phyloP scores from a whole-genome alignment of 2,888 invertebrate species.

The Aspidiotus destructor region DNA sequence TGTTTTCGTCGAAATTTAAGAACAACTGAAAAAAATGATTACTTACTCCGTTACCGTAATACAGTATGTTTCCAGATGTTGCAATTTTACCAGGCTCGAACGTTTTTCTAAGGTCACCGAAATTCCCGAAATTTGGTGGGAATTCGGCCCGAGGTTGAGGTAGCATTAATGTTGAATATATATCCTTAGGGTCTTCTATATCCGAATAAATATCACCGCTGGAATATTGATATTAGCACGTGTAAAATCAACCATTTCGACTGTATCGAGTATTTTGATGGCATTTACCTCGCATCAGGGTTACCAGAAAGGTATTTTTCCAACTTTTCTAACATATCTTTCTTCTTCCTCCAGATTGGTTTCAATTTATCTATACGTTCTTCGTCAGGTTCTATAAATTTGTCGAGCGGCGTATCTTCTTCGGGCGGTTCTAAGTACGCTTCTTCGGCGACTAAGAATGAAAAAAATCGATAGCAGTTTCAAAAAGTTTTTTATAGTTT shows the following conservation, averaged over 20 bases:
- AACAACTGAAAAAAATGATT: not conserved
- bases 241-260: not conserved
- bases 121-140: conserved; percentile 4
- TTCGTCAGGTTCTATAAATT: conserved; percentile 20
- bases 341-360: conserved; percentile 4
- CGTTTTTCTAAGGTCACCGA: conserved; percentile 5
- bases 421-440: conserved; percentile 22
- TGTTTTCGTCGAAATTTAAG: too few relatives aligned
- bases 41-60: conserved; percentile 15
- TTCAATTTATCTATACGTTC: conserved; percentile 11
- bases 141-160: not conserved
- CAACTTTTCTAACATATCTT: conserved; percentile 14
- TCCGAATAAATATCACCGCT: conserved; percentile 16
- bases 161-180: not conserved
- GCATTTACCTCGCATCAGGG: not conserved
- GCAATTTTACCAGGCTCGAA: not conserved
- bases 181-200: conserved; percentile 7
- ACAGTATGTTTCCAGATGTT: not conserved
- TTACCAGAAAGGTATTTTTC: not conserved
- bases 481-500: not conserved
- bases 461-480: not conserved
- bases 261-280: not conserved
- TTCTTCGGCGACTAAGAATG: conserved; percentile 17
- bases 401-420: conserved; percentile 27
- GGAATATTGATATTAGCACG: not conserved